Conservation (phyloP, 2,797 vertebrate species). For the Mus spretus region DNA sequence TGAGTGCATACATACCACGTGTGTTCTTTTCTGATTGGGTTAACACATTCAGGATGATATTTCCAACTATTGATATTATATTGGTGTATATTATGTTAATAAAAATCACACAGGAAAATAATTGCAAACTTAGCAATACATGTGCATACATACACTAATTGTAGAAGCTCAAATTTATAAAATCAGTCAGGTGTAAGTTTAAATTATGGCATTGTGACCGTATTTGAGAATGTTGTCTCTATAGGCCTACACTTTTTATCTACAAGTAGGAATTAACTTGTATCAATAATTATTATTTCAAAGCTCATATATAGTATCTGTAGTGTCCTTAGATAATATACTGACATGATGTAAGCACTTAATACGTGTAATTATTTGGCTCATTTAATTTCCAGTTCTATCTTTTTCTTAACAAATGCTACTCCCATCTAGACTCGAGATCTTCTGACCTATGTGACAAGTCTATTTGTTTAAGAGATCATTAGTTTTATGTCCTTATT, state of each 20-base stretch:
- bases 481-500: not conserved
- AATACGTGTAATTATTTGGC: not conserved
- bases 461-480: not conserved
- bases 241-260: not conserved
- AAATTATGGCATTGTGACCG: not conserved
- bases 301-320: not conserved
- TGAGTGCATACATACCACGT: too few relatives aligned
- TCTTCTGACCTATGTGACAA: not conserved
- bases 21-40: too few relatives aligned
- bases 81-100: not conserved
- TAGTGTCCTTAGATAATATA: not conserved
- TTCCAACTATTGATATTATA: not conserved
- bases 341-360: not conserved
- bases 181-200: not conserved
- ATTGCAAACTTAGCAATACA: not conserved
- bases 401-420: not conserved
- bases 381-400: not conserved
- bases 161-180: not conserved
- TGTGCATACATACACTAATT: not conserved
- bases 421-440: not conserved
- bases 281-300: not conserved
- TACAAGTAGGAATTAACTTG: not conserved
- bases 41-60: too few relatives aligned
- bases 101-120: not conserved
- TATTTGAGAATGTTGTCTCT: not conserved